These are phyloP conservation scores for Catharus bicknelli DNA, from an alignment of 2,113 vertebrate genomes.

Conservation along the genomic window DNA sequence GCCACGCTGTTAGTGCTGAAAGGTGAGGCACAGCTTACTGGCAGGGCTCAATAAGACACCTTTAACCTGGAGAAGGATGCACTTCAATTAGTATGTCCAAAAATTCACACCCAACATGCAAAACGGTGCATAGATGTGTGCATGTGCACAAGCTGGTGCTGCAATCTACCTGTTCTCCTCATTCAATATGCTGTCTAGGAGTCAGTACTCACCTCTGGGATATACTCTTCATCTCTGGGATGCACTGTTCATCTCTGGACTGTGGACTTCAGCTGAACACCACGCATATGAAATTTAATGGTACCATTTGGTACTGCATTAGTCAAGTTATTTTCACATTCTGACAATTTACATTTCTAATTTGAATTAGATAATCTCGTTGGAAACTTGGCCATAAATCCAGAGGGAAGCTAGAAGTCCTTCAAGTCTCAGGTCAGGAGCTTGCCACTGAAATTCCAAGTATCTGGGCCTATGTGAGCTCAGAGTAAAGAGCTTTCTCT, in stretches of 20 bases:
- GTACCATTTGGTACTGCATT: neutral
- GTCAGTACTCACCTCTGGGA: neutral
- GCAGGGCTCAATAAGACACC: neutral
- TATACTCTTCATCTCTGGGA: neutral
- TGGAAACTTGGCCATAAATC: neutral
- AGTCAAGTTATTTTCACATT: neutral
- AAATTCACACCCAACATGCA: neutral
- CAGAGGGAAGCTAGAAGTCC: neutral
- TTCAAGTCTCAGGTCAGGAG: neutral
- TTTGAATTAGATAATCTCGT: neutral
- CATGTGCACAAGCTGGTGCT: rapidly evolving
- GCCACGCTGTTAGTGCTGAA: rapidly evolving
- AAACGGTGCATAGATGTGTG: neutral
- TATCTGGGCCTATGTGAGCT: neutral
- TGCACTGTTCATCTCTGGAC: neutral
- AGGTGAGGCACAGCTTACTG: neutral
- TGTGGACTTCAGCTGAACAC: neutral
- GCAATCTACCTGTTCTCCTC: neutral
- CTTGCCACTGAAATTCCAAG: neutral
- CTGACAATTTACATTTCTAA: neutral
- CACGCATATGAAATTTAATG: neutral
- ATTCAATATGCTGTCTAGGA: rapidly evolving
- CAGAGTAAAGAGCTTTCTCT: neutral
- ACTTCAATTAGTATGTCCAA: neutral
- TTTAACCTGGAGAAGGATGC: neutral